Evolutionary conservation across 1,140 invertebrate species (phyloP).

Genomic region (Heliothis subflexa): DNA sequence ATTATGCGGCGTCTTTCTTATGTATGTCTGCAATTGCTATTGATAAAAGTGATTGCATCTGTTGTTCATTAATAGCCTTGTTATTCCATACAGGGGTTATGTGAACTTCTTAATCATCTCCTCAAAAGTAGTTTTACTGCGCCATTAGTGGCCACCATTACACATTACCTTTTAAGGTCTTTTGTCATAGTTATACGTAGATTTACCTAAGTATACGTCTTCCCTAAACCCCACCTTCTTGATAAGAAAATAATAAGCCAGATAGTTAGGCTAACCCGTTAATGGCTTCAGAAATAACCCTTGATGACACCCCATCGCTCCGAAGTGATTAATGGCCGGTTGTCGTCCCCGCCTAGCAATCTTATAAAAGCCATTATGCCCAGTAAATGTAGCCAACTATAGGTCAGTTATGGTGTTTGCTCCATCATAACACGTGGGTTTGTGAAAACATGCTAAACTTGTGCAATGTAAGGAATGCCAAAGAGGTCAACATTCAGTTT

Average conservation of each 20-base stretch:
- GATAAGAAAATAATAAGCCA: constrained; percentile 1
- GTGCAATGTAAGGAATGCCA: no score
- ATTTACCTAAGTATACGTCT: background rate
- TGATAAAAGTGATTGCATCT: constrained; percentile 28
- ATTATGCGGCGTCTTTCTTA: background rate
- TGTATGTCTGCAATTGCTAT: constrained; percentile 5
- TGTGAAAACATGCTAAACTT: background rate
- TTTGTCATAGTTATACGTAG: background rate
- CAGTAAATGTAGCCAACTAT: background rate
- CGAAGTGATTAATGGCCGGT: constrained; percentile 31
- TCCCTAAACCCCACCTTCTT: background rate
- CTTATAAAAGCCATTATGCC: constrained; percentile 31
- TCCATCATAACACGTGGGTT: background rate
- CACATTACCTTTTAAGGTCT: background rate
- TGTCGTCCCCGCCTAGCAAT: constrained; percentile 35
- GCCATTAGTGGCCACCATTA: no score
- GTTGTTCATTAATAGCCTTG: constrained; percentile 26
- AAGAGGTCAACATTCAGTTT: no score
- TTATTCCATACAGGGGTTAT: background rate
- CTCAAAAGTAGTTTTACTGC: background rate
- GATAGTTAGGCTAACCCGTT: constrained; percentile 4
- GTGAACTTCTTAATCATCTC: background rate
- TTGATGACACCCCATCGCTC: constrained; percentile 30
- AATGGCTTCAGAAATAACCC: constrained; percentile 35
- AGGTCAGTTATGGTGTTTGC: background rate